Conservation (phyloP, 2,888 invertebrate genomes). For the Parapristionchus giblindavisi region DNA sequence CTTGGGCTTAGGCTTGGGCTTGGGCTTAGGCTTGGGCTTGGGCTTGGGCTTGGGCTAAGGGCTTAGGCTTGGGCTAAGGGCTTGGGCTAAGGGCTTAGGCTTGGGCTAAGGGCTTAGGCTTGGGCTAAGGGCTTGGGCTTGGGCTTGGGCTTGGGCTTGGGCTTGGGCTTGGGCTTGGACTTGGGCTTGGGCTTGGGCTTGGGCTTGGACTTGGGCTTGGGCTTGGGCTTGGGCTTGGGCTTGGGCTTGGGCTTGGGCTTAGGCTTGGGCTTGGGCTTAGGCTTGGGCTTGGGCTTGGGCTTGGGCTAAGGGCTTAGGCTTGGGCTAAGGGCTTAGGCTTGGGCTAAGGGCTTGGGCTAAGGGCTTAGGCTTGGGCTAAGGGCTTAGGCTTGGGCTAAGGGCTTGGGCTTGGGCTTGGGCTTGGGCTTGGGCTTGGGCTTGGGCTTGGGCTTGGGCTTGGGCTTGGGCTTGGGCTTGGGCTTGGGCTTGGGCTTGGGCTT, state of each 20-base stretch:
- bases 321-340: too few species aligned
- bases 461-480: constrained; percentile 42
- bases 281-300: too few species aligned
- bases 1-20: constrained; percentile 43
- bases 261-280: constrained; percentile 38
- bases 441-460: constrained; percentile 43
- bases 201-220: constrained; percentile 42
- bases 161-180: constrained; percentile 43
- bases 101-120: too few species aligned
- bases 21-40: constrained; percentile 40
- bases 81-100: too few species aligned
- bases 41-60: too few species aligned
- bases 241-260: constrained; percentile 39
- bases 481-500: constrained; percentile 43
- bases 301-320: too few species aligned
- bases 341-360: constrained; percentile 42
- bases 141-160: constrained; percentile 42
- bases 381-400: constrained; percentile 44
- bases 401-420: constrained; percentile 43
- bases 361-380: constrained; percentile 43
- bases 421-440: constrained; percentile 44
- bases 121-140: too few species aligned
- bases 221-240: constrained; percentile 39
- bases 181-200: constrained; percentile 43
- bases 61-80: too few species aligned